A percentile compares a stretch with the other conserved stretches of the same genome.
phyloP scores from a whole-genome alignment of 2,113 vertebrate species.

The Pelmatolapia mariae region DNA sequence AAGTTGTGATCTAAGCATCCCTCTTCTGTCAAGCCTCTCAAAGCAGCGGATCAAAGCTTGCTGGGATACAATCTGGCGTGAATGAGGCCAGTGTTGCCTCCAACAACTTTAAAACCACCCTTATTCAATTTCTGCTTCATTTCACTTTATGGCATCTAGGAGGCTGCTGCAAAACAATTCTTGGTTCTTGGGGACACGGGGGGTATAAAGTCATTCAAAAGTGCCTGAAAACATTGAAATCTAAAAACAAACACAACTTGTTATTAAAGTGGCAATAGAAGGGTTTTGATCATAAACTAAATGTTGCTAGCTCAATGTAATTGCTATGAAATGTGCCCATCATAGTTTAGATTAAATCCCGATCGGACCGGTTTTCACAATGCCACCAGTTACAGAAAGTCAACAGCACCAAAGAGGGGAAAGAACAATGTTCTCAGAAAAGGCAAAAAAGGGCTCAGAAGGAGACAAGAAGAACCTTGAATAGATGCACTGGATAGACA shows the following conservation, averaged over 20 bases:
- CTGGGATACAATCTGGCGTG: not conserved
- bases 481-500: not conserved
- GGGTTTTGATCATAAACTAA: not conserved
- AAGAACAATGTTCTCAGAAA: not conserved
- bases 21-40: not conserved
- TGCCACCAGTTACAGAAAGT: not conserved
- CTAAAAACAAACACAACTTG: not conserved
- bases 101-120: not conserved
- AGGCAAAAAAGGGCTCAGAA: not conserved
- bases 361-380: not conserved
- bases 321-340: not conserved
- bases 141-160: not conserved
- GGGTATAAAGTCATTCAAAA: not conserved
- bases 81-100: not conserved
- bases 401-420: not conserved
- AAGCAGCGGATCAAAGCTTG: slow-evolving; percentile 23
- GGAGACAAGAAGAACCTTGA: not conserved
- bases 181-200: not conserved
- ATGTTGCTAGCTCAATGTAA: not conserved
- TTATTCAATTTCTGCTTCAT: slow-evolving; percentile 17
- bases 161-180: not conserved
- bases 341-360: not conserved
- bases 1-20: not conserved
- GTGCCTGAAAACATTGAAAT: not conserved
- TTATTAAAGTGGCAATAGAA: not conserved